Base-by-base conservation (phyloP, 2,888 invertebrate genomes). In the Eupithecia dodoneata region DNA sequence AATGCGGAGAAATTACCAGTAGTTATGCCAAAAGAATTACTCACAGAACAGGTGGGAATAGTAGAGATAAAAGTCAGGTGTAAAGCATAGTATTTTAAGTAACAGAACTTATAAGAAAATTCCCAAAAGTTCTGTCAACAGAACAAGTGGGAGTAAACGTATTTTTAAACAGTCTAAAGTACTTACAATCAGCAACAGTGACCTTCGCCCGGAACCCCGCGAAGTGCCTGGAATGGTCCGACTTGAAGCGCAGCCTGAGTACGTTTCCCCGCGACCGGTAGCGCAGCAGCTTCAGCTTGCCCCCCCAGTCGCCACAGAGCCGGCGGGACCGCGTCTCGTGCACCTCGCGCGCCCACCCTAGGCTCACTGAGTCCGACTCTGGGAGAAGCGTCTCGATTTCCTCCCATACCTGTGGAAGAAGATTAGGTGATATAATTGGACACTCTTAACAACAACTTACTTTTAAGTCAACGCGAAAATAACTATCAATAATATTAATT, bases 251-350 rank as follows among this genome's bases (percentile, higher is more conserved):
- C 73, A 98, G 89, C n/a, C 96, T 93, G 77, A 98, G 90, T 80
- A 94, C 94, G 72, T 97, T 96, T 1, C 96, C 95, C 3, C 91
- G 88, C 42, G 97, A 97, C 76, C 96, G 96, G 93, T 97, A 93
- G 0, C 94, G 96, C 72, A 98, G 92, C 42, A 97, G 93, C 88
- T 98, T 98, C 76, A 98, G 94, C 86, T 97, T 97, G 47, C 96
- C 96, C 84, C 97, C 97, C 97, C 97, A 98, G 91, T 98, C 97
- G 15, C 98, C 98, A 89, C 98, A 98, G 9, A 97, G 92, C 0
- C 96, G 95, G 6, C 95, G 90, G 10, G 95, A 93, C 65, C 84
- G 87, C 4, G 85, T 81, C 52, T 87, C 84, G 77, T 88, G 87
- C 2, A 85, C 83, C 66, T 92, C 92, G 0, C 92, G 88, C 41